Base-by-base conservation (phyloP, 92 coral and sea anemone species). In the Virgularia gustaviana region DNA sequence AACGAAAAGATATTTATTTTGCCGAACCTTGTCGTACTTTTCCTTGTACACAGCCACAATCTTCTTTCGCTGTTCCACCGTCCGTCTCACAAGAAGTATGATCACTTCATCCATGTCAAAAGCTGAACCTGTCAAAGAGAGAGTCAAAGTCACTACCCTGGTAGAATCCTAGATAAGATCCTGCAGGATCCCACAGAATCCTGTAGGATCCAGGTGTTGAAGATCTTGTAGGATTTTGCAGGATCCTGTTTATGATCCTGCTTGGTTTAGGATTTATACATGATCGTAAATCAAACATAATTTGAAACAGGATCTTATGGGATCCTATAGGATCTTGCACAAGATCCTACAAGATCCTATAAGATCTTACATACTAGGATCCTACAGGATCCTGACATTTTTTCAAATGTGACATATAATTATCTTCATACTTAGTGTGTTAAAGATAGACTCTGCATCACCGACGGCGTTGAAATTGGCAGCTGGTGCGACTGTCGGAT, bases 61-160 rank as follows among this genome's bases (percentile, higher is more conserved):
- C 28, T 27, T 56, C 13, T 65, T 65, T 25, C 72, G 39, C 31
- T 65, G 72, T 29, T 65, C 20, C 49, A 65, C 72, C 29, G 72
- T 65, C 44, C 72, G 55, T 42, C 72, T 65, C 11, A 65, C 72
- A n/a, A 65, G 36, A 6, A 65, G 19, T 2, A 65, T 65, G 20
- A 65, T 65, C 11, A 65, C 72, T 15, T 65, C 72, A 20, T 65
- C 72, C 72, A 65, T 65, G 31, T 65, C 72, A 42, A 65, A 65
- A 10, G 72, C 72, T 22, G 72, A 65, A 19, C 72, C 72, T 65
- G 31, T 2, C 19, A 23, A 25, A 12, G 5, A 4, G 44, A 37
- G n/a, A 9, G 20, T 32, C 32, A 28, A 11, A 9, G 0, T 13
- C 2, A 23, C 15, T 24, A 2, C 62, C 9, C n/a, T 2, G n/a